Base-by-base conservation (phyloP, 1,140 invertebrate genomes). In the Euwallacea fornicatus region DNA sequence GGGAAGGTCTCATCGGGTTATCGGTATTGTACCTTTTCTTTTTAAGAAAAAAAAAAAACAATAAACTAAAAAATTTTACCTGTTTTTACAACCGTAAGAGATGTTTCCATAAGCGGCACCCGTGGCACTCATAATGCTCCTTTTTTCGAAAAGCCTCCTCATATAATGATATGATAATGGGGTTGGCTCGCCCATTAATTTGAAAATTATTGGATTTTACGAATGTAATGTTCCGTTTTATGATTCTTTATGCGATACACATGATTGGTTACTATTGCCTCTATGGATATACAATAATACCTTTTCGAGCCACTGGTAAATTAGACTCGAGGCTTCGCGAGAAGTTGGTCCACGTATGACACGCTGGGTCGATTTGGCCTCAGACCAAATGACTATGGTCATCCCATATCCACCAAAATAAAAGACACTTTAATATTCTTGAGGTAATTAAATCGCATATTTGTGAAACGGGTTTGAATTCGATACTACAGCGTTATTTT, bases 251-350 rank as follows among this genome's bases (percentile, higher is more conserved):
- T 81, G 78, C 75, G 80, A 77, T 81, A 80, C 77, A 80, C 74
- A 81, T 81, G 80, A 81, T 81, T 81, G 80, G 79, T 81, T 81
- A 79, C 73, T 79, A 81, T 80, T 75, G 77, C 74, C n/a, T 56
- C 21, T 63, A 66, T 67, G 71, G 65, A 50, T 68, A 62, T 63
- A 60, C 70, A 56, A 72, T 66, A 59, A 60, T 66, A 59, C 43
- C 33, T 41, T 61, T 47, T 13, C 47, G 2, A 21, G 11, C 7
- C 7, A 7, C n/a, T 46, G n/a, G 56, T 66, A n/a, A 71, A 65
- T 42, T 66, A 21, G 54, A 46, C 69, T 43, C 50, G 56, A 60
- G 2, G 33, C 7, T 63, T n/a, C 42, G n/a, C 58, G 46, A 53
- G 33, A 47, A 21, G n/a, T 50, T 59, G 15, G 21, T 33, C 21